Evolutionary conservation across 37 sponge, comb jelly and placozoan species (phyloP).

Genomic region (Aplysina aerophoba): DNA sequence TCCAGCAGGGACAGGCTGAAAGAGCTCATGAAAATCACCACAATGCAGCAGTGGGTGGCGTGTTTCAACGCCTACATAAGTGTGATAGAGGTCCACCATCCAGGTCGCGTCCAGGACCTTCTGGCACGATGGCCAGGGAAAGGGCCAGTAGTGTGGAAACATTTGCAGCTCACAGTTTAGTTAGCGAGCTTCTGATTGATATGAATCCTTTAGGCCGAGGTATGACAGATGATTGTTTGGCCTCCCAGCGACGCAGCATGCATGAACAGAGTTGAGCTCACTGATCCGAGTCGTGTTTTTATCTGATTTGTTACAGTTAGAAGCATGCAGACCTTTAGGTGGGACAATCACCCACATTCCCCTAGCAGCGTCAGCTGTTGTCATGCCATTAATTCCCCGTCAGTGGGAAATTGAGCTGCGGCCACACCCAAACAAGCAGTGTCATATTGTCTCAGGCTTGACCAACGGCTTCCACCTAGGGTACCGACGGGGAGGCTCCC

Average conservation of each 20-base stretch:
- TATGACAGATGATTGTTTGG: too few species aligned
- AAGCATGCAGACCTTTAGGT: too few species aligned
- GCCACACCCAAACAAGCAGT: not conserved
- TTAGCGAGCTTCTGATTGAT: too few species aligned
- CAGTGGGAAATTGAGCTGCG: not conserved
- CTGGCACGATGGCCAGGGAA: constrained; percentile 3
- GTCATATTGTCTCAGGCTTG: not conserved
- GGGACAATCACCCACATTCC: too few species aligned
- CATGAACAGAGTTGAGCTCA: too few species aligned
- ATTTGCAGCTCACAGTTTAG: not conserved
- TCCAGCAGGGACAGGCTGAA: not conserved
- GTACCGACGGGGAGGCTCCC: not conserved
- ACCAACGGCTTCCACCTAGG: not conserved
- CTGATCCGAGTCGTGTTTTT: too few species aligned
- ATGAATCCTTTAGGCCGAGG: too few species aligned
- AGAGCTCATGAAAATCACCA: not conserved
- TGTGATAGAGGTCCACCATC: not conserved
- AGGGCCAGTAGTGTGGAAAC: not conserved
- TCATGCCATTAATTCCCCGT: not conserved
- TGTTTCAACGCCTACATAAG: constrained; percentile 20
- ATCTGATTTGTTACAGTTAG: too few species aligned
- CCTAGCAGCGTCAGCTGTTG: not conserved
- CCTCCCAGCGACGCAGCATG: too few species aligned
- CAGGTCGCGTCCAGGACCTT: not conserved
- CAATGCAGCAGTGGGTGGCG: not conserved